Percentiles rank a stretch among this genome's conserved stretches.
These are phyloP conservation scores for Trichopria drosophilae DNA, from an alignment of 2,888 invertebrate species.

Conservation along the genomic window DNA sequence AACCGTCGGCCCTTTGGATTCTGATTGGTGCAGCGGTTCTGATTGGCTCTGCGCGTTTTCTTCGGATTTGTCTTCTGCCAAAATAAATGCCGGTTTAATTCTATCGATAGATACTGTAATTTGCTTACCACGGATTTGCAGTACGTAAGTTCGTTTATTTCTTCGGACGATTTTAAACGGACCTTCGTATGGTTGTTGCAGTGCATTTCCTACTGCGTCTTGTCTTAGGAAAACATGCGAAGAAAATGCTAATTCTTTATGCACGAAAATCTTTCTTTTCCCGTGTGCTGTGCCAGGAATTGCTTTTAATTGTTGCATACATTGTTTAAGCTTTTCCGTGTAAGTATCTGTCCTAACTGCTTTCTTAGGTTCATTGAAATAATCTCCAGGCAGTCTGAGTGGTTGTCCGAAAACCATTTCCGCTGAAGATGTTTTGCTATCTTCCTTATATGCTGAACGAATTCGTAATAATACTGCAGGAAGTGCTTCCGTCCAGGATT, in stretches of 20 bases:
- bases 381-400: slow-evolving; percentile 38
- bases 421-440: slow-evolving; percentile 38
- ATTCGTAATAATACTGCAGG: slow-evolving; percentile 39
- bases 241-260: slow-evolving; percentile 6
- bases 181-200: too few relatives aligned
- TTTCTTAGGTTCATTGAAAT: slow-evolving; percentile 26
- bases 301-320: neutral
- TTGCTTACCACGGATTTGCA: too few relatives aligned
- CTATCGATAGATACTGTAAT: too few relatives aligned
- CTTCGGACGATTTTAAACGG: too few relatives aligned
- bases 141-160: too few relatives aligned
- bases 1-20: too few relatives aligned
- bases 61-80: too few relatives aligned
- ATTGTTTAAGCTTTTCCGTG: slow-evolving; percentile 9
- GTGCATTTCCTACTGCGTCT: slow-evolving; percentile 6
- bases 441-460: slow-evolving; percentile 39
- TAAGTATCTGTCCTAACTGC: slow-evolving; percentile 9
- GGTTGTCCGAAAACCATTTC: slow-evolving; percentile 40
- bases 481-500: slow-evolving; percentile 34
- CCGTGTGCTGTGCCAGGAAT: neutral
- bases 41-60: too few relatives aligned
- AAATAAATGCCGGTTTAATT: too few relatives aligned
- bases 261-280: neutral
- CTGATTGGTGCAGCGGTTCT: too few relatives aligned
- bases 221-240: slow-evolving; percentile 5